Evolutionary conservation across 37 sponge, comb jelly and placozoan genomes (phyloP), one percentile per base, ranked within the genome.

Genomic region (Agelas oroides): DNA sequence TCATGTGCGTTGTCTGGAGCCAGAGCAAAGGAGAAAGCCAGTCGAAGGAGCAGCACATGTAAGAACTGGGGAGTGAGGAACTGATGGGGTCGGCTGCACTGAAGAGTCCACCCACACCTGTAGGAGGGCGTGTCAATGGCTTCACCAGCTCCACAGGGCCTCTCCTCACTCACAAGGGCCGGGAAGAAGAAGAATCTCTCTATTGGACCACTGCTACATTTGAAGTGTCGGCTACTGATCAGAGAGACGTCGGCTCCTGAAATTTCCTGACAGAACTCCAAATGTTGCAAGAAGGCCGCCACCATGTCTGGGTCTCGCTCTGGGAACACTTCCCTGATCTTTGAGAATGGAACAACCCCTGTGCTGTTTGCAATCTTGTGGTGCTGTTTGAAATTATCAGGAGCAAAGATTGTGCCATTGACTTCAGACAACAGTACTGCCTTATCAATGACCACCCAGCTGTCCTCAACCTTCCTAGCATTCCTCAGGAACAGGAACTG

Each of bases 391-490:
- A 33, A 58, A 20, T 55, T 30, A n/a, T 56, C 23, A 58, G 34
- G 55, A 0, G 39, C 58, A 76, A 76, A 76, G 11, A 76, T 16
- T 38, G 27, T 17, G 20, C 27, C 23, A 69, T 69, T 33, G 8
- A 69, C 23, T 25, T 69, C 37, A 1, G 46, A 46, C 15, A 76
- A 58, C 28, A 76, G 32, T 20, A 33, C 35, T 19, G 54, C 76
- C 56, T n/a, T 27, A 2, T 76, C 28, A 31, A 76, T 28, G 36
- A 76, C 37, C 21, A 76, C 59, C 76, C 76, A 76, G 59, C 76
- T 76, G 37, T 58, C 56, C n/a, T 18, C 59, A 2, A 59, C 37
- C 27, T 76, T 58, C 31, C 37, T 16, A 34, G 27, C 76, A 32
- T 67, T 67, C 35, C 28, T 67, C 59, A 76, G 16, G 76, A 76